These are phyloP conservation scores for Alosa alosa DNA, from an alignment of 2,113 vertebrate genomes.

Conservation along the genomic window DNA sequence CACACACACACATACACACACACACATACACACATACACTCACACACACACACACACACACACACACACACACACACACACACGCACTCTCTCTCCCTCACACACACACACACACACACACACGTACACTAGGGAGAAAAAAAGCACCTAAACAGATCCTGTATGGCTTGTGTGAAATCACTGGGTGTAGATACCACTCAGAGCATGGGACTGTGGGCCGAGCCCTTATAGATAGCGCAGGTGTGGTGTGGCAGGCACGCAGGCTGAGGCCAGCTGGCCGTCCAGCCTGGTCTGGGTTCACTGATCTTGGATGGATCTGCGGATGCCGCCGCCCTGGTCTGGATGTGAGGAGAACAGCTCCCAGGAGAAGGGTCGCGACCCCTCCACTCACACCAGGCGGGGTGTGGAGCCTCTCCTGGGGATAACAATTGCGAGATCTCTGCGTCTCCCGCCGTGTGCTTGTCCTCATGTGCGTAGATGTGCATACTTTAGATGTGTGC, in stretches of 20 bases:
- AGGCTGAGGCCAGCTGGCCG: neutral
- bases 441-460: neutral
- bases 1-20: neutral
- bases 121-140: neutral
- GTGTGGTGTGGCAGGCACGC: neutral
- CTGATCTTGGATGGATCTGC: neutral
- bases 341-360: neutral
- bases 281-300: neutral
- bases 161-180: neutral
- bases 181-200: neutral
- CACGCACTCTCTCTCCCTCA: neutral
- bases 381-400: neutral
- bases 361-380: slow-evolving; percentile 10
- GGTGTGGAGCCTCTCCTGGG: slow-evolving; percentile 4
- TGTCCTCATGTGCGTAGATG: neutral
- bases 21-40: neutral
- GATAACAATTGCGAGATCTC: neutral
- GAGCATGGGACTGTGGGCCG: neutral
- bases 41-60: neutral
- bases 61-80: neutral
- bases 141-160: neutral
- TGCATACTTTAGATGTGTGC: neutral
- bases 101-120: neutral
- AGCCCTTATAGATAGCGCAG: neutral
- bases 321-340: neutral